A percentile compares a stretch with the other conserved stretches of the same genome.
Evolutionary conservation across 2,113 vertebrate genomes (phyloP).

Genomic region (Myodes glareolus): DNA sequence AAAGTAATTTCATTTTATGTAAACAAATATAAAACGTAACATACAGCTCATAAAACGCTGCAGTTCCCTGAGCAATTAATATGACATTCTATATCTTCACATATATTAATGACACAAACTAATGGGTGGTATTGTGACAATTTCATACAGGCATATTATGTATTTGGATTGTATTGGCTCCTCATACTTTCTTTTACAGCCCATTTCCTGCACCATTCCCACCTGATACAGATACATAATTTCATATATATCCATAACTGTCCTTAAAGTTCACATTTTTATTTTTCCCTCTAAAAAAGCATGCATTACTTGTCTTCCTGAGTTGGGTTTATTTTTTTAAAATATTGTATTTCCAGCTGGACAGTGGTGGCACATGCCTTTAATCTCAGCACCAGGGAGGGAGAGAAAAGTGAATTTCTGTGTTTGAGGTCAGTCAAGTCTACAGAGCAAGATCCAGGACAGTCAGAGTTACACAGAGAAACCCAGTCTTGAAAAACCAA

Average conservation of each 20-base stretch:
- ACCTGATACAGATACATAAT: neutral
- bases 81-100: neutral
- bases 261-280: neutral
- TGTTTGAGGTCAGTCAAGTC: neutral
- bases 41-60: conserved; percentile 10
- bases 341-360: neutral
- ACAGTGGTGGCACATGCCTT: neutral
- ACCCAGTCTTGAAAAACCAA: neutral
- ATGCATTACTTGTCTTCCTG: neutral
- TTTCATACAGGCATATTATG: neutral
- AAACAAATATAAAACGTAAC: conserved; percentile 49
- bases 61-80: conserved; percentile 44
- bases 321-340: neutral
- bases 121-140: neutral
- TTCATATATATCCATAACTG: neutral
- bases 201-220: too few species aligned
- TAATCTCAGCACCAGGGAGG: neutral
- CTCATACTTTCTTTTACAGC: neutral
- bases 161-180: neutral
- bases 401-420: neutral
- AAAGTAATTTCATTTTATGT: conserved; percentile 50
- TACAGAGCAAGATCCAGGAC: neutral
- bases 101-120: neutral
- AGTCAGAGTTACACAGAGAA: neutral
- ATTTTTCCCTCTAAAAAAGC: neutral